Percentiles rank a stretch among this genome's conserved stretches.
Evolutionary conservation across 2,888 invertebrate genomes (phyloP).

Genomic region (Isoperla grammatica): DNA sequence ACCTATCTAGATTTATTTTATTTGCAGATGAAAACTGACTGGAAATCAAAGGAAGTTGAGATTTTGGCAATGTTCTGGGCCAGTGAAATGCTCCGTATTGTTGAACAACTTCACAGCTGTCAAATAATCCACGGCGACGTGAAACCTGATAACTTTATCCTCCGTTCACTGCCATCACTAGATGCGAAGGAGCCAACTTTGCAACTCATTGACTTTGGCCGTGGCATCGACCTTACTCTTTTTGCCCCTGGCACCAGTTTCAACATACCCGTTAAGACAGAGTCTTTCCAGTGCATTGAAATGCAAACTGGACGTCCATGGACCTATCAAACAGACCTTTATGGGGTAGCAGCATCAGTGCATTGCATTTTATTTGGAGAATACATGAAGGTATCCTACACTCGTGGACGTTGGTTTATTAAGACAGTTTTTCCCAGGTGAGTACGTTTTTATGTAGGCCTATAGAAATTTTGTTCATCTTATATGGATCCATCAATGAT

Average conservation of each 20-base stretch:
- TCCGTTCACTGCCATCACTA: slow-evolving; percentile 63
- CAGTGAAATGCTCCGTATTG: slow-evolving; percentile 75
- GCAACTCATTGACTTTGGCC: slow-evolving; percentile 90
- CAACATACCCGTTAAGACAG: slow-evolving; percentile 66
- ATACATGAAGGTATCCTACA: slow-evolving; percentile 76
- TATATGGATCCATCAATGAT: too few relatives aligned
- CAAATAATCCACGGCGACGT: slow-evolving; percentile 92
- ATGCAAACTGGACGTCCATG: slow-evolving; percentile 87
- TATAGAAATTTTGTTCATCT: neutral
- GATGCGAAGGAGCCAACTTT: slow-evolving; percentile 62
- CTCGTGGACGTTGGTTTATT: slow-evolving; percentile 60
- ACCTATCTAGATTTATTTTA: too few relatives aligned
- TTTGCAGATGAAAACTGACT: too few relatives aligned
- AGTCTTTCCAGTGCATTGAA: slow-evolving; percentile 57
- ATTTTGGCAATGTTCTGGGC: slow-evolving; percentile 69
- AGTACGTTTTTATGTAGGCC: slow-evolving; percentile 20
- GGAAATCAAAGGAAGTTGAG: too few relatives aligned
- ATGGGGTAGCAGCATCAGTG: slow-evolving; percentile 81
- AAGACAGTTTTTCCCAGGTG: slow-evolving; percentile 66
- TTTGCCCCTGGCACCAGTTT: slow-evolving; percentile 75
- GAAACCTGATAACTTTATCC: slow-evolving; percentile 90
- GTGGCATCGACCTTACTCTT: slow-evolving; percentile 86
- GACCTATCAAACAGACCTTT: slow-evolving; percentile 89
- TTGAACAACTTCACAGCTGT: slow-evolving; percentile 78
- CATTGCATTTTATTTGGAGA: slow-evolving; percentile 82